phyloP scores from a whole-genome alignment of 1,140 invertebrate species.

The Drosophila setifemur region DNA sequence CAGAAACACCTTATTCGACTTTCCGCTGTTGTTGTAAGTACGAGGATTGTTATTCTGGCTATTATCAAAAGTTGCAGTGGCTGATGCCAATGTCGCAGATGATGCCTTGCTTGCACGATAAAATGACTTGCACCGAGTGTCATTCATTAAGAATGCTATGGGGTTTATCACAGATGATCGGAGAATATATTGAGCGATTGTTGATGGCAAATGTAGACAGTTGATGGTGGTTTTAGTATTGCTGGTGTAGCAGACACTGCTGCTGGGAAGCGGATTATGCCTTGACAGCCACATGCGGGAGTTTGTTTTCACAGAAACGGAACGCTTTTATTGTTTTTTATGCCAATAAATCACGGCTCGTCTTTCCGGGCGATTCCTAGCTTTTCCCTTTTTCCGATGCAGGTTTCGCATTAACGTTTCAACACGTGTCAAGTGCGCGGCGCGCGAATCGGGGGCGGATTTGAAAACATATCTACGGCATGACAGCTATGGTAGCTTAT shows the following conservation, averaged over 20 bases:
- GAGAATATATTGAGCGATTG: constrained; percentile 53
- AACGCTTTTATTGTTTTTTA: constrained; percentile 17
- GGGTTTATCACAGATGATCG: constrained; percentile 55
- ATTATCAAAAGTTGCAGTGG: constrained; percentile 44
- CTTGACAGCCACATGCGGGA: constrained; percentile 66
- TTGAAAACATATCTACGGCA: constrained; percentile 48
- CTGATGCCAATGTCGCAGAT: constrained; percentile 38
- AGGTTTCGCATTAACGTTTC: no score
- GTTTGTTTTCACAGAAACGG: constrained; percentile 9
- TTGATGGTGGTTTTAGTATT: constrained; percentile 1
- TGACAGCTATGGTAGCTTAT: constrained; percentile 54
- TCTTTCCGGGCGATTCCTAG: not conserved
- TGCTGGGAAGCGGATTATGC: constrained; percentile 50
- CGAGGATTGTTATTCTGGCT: constrained; percentile 73
- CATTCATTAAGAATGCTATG: constrained; percentile 79
- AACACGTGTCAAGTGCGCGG: constrained; percentile 72
- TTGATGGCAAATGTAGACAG: constrained; percentile 29
- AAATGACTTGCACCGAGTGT: constrained; percentile 68
- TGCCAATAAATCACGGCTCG: not conserved
- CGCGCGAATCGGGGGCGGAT: constrained; percentile 48
- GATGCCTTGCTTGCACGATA: constrained; percentile 57
- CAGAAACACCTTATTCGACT: constrained; percentile 81
- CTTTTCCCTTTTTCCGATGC: constrained; percentile 2
- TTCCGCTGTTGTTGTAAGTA: constrained; percentile 80
- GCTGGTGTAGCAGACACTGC: constrained; percentile 51